phyloP scores from a whole-genome alignment of 2,797 vertebrate species.

The Gymnoscopelus braueri region DNA sequence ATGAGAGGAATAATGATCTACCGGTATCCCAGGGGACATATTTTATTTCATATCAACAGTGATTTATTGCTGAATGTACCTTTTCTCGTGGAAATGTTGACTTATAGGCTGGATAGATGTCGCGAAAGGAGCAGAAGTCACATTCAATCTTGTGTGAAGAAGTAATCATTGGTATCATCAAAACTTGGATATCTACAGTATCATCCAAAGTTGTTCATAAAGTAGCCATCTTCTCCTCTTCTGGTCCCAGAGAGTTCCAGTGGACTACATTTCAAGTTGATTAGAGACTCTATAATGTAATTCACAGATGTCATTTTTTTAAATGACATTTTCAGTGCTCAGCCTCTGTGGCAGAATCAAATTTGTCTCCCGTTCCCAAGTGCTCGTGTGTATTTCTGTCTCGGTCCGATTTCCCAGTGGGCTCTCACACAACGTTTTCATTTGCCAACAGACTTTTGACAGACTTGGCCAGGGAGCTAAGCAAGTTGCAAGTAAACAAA shows the following conservation, averaged over 20 bases:
- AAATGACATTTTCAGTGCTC: constrained; percentile 31
- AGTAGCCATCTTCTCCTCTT: no score
- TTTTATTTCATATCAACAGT: neutral
- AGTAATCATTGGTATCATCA: no score
- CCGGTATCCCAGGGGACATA: neutral
- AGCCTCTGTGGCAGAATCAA: constrained; percentile 30
- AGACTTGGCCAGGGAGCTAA: constrained; percentile 23
- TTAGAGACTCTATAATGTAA: constrained; percentile 45
- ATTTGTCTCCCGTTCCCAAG: constrained; percentile 49
- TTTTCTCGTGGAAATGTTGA: neutral
- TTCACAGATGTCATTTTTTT: constrained; percentile 61
- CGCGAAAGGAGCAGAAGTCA: no score
- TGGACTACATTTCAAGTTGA: constrained; percentile 7
- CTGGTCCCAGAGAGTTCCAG: constrained; percentile 17
- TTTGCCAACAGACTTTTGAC: constrained; percentile 33
- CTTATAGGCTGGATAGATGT: no score
- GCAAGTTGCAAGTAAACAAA: constrained; percentile 8
- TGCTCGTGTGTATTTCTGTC: constrained; percentile 61
- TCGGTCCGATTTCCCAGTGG: constrained; percentile 53
- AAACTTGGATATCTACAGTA: no score
- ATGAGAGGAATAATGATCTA: neutral
- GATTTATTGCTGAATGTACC: neutral
- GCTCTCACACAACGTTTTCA: constrained; percentile 43
- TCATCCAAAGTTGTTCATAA: no score
- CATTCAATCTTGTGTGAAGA: no score